Conservation (phyloP, 2,888 invertebrate genomes). For the Leptinotarsa peninsularis region DNA sequence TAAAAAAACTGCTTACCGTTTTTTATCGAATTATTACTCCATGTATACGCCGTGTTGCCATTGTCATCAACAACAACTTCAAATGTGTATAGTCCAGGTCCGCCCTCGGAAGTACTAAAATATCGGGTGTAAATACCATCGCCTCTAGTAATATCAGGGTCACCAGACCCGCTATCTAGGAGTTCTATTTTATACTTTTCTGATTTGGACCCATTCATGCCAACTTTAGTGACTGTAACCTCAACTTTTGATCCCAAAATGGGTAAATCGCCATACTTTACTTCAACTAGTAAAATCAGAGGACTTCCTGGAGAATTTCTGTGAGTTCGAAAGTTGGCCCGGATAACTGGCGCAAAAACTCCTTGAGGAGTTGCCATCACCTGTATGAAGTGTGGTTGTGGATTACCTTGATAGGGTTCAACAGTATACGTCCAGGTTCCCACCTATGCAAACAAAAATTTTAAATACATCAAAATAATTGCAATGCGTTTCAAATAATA, state of each 20-base stretch:
- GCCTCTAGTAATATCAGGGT: constrained; percentile 74
- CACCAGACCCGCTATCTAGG: constrained; percentile 73
- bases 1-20: constrained; percentile 54
- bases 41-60: constrained; percentile 69
- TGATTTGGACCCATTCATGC: constrained; percentile 59
- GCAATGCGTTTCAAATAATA: too few relatives aligned
- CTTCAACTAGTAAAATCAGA: constrained; percentile 69
- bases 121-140: constrained; percentile 77
- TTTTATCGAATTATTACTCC: constrained; percentile 60
- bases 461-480: too few relatives aligned
- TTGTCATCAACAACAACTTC: constrained; percentile 69
- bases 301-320: constrained; percentile 63
- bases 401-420: constrained; percentile 70
- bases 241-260: constrained; percentile 72
- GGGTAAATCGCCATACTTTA: constrained; percentile 70
- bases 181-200: constrained; percentile 66
- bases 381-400: constrained; percentile 73
- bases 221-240: constrained; percentile 66
- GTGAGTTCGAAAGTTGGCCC: constrained; percentile 68
- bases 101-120: constrained; percentile 68
- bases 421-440: constrained; percentile 73
- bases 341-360: constrained; percentile 64
- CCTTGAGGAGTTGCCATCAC: constrained; percentile 70
- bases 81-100: constrained; percentile 68
- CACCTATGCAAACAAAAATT: constrained; percentile 53